These are phyloP conservation scores for Chrysochloris asiatica DNA, from an alignment of 2,113 vertebrate genomes.

Conservation along the genomic window DNA sequence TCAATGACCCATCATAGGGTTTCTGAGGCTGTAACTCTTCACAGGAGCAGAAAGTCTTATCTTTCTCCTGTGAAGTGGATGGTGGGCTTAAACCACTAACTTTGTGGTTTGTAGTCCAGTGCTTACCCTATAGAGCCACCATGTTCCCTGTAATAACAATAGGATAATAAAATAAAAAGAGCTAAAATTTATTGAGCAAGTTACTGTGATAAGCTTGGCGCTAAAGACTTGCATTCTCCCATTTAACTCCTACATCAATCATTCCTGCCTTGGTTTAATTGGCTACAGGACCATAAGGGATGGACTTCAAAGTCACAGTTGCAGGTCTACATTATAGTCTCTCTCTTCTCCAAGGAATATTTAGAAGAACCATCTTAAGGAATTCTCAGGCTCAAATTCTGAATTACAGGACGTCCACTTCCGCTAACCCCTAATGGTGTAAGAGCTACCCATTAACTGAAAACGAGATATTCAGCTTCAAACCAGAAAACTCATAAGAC, in stretches of 20 bases:
- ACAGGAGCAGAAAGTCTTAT: too few species aligned
- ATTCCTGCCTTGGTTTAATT: conserved; percentile 14
- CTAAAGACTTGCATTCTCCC: conserved; percentile 33
- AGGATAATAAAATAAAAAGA: conserved; percentile 46
- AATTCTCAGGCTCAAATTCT: not conserved
- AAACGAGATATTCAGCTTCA: conserved; percentile 39
- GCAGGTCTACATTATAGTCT: not conserved
- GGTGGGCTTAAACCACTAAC: too few species aligned
- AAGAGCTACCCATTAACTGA: not conserved
- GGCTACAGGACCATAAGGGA: conserved; percentile 24
- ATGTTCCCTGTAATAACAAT: too few species aligned
- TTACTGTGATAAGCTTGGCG: not conserved
- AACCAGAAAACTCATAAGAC: not conserved
- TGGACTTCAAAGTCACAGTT: conserved; percentile 22
- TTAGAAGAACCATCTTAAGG: conserved; percentile 41
- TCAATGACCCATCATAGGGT: too few species aligned
- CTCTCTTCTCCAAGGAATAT: conserved; percentile 1
- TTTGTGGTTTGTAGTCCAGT: too few species aligned
- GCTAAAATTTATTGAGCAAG: conserved; percentile 1
- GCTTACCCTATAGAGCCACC: too few species aligned
- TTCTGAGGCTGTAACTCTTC: too few species aligned
- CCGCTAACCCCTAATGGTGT: not conserved
- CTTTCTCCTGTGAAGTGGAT: too few species aligned
- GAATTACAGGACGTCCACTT: not conserved
- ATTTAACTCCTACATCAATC: not conserved